Conservation (phyloP, 2,797 vertebrate species). For the Otus scops region DNA sequence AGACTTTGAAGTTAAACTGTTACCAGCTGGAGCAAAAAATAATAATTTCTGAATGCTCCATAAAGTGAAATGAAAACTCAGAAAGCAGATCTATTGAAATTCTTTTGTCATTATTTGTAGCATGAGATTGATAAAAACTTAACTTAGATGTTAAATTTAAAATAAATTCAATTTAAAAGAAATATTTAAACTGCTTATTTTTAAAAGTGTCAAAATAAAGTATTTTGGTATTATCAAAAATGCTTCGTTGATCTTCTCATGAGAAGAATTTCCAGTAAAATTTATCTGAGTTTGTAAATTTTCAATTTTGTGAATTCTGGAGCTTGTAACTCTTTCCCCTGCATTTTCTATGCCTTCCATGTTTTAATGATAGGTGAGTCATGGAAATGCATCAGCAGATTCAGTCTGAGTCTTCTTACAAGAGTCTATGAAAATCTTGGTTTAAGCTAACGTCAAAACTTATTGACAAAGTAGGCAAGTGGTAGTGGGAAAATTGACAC, state of each 20-base stretch:
- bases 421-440: background rate
- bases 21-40: background rate
- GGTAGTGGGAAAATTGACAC: background rate
- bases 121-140: background rate
- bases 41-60: background rate
- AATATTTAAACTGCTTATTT: background rate
- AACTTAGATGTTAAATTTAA: background rate
- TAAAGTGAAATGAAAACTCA: background rate
- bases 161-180: background rate
- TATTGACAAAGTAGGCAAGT: background rate
- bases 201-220: background rate
- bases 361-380: background rate
- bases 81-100: background rate
- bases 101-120: background rate
- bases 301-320: background rate
- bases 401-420: background rate
- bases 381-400: background rate
- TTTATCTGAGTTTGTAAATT: background rate
- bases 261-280: background rate
- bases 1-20: background rate
- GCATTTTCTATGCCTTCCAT: background rate
- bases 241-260: background rate
- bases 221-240: background rate
- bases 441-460: background rate
- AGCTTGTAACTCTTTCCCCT: background rate